Conservation (phyloP, 37 sponge, comb jelly and placozoan genomes). For the Cliona cf. orientalis region DNA sequence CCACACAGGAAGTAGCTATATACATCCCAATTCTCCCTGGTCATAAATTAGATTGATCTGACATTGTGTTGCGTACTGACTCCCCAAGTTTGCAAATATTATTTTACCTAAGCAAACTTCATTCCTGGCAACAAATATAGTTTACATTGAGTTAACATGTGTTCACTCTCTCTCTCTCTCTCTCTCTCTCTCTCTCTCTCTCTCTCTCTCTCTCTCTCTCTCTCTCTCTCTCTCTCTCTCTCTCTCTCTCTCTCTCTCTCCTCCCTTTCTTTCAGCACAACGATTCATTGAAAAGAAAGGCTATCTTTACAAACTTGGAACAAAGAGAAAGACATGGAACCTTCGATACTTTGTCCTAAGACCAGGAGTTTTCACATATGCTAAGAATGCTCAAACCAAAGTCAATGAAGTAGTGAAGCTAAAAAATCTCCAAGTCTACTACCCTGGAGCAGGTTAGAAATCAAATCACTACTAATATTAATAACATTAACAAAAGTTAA, state of each 20-base stretch:
- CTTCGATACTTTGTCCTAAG: conserved; percentile 78
- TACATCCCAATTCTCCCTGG: no score
- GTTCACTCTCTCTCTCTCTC: conserved; percentile 12
- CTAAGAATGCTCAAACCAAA: conserved; percentile 55
- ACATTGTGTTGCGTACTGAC: no score
- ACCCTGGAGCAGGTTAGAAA: conserved; percentile 55
- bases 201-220: conserved; percentile 2
- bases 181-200: conserved; percentile 19
- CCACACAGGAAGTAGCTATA: no score
- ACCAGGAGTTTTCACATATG: conserved; percentile 85
- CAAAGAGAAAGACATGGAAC: conserved; percentile 78
- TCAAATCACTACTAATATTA: background rate
- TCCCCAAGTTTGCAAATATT: no score
- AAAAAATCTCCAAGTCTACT: conserved; percentile 60
- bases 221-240: conserved; percentile 4
- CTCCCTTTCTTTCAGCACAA: conserved; percentile 21
- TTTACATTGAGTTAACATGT: background rate
- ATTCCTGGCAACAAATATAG: background rate
- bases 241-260: conserved; percentile 5
- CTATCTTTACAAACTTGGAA: conserved; percentile 84
- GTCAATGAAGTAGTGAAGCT: conserved; percentile 78
- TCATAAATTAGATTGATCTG: no score
- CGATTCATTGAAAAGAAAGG: conserved; percentile 80
- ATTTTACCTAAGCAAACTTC: no score
- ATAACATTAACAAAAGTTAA: no score